Conservation (phyloP, 2,888 invertebrate species). For the Sinhomidia bicolor region DNA sequence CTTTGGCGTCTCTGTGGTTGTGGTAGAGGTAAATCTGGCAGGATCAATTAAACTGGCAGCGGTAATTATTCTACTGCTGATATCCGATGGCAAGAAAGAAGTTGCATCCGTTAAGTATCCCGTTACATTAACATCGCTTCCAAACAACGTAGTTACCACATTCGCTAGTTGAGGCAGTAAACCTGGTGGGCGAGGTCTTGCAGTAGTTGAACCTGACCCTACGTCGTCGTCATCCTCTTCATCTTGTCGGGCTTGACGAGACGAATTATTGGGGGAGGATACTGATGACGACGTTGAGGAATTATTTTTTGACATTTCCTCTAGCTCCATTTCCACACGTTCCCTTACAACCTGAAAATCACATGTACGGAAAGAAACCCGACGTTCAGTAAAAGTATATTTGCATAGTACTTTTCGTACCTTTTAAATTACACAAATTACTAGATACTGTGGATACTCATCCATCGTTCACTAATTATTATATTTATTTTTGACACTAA, state of each 20-base stretch:
- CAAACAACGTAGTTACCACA: conserved; percentile 77
- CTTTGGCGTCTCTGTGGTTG: neutral
- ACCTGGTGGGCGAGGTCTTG: conserved; percentile 45
- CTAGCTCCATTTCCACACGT: conserved; percentile 40
- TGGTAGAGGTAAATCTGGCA: conserved; percentile 68
- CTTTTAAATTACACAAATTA: neutral
- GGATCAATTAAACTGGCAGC: conserved; percentile 77
- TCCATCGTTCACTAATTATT: too few relatives aligned
- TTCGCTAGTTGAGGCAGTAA: conserved; percentile 72
- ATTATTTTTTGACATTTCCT: conserved; percentile 19
- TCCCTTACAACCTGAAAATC: conserved; percentile 44
- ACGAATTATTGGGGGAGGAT: too few relatives aligned
- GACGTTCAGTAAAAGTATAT: too few relatives aligned
- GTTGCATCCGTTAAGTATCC: conserved; percentile 77
- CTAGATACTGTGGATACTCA: neutral
- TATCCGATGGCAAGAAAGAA: conserved; percentile 72
- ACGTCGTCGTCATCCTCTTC: conserved; percentile 62
- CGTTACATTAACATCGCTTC: conserved; percentile 77
- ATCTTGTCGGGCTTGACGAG: conserved; percentile 47
- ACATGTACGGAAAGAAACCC: too few relatives aligned
- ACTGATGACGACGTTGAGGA: neutral
- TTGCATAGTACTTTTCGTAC: neutral
- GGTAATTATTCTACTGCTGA: conserved; percentile 75
- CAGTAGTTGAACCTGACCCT: neutral
- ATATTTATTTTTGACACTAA: too few relatives aligned